Evolutionary conservation across 2,797 vertebrate species (phyloP).

Genomic region (Hypotaenidia okinawae): DNA sequence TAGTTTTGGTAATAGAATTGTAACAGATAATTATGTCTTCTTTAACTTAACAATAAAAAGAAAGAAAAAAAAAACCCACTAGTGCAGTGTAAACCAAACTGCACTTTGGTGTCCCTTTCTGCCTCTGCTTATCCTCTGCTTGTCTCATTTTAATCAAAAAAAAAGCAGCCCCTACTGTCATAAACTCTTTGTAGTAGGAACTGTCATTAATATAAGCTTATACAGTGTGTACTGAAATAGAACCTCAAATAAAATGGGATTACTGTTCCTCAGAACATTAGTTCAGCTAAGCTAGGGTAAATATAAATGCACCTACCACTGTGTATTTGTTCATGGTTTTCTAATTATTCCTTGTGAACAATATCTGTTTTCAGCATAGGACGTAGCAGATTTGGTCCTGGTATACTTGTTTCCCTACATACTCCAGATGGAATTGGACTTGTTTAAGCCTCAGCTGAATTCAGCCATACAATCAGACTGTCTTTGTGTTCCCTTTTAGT

Average conservation of each 20-base stretch:
- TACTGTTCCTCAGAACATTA: neutral
- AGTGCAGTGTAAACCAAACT: neutral
- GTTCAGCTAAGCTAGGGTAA: constrained; percentile 16
- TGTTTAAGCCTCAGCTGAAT: neutral
- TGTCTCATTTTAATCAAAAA: neutral
- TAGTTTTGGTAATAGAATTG: neutral
- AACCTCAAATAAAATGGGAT: constrained; percentile 22
- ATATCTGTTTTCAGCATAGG: neutral
- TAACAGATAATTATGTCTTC: neutral
- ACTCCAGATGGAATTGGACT: neutral
- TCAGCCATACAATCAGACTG: neutral
- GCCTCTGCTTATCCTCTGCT: neutral
- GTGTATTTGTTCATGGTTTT: constrained; percentile 16
- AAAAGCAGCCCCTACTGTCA: neutral
- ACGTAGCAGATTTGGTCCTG: neutral
- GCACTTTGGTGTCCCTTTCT: neutral
- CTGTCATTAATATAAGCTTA: neutral
- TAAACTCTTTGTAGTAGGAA: neutral
- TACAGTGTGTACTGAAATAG: constrained; percentile 15
- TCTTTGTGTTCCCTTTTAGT: neutral
- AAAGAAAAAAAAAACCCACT: neutral
- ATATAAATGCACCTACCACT: neutral
- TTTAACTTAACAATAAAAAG: neutral
- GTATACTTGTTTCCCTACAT: neutral
- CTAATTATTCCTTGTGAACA: constrained; percentile 18